Evolutionary conservation across 1,140 invertebrate genomes (phyloP), one percentile per base, ranked within the genome.

Genomic region (Galleria mellonella): DNA sequence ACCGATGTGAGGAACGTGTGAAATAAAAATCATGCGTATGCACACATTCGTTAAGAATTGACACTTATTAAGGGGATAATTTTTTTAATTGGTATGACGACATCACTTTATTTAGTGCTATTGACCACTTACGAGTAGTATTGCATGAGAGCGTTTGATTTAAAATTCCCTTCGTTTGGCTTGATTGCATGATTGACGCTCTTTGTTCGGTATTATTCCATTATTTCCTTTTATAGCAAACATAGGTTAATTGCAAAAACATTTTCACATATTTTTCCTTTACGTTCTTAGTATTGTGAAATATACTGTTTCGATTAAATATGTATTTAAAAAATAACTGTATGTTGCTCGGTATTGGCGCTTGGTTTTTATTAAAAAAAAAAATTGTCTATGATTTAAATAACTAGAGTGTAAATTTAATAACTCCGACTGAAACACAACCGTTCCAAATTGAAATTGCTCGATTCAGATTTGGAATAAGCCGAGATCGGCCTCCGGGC

Each of bases 31-130:
- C 81, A 73, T 83, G 64, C 69, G 72, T 79, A 79, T 78, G 81
- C 78, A 78, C 75, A 82, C 78, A 84, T 84, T 83, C 74, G 76
- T 84, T 84, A 84, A 81, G 73, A 81, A 84, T 83, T 84, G 78
- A 84, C 81, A 84, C 81, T 83, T 84, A 82, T 81, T 84, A 83
- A 78, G 57, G 68, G 71, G 68, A 74, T 79, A 76, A 79, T 82
- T 83, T 76, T 83, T 83, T 84, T 84, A 84, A 84, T 84, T 84
- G 78, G 73, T 66, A 79, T 83, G 78, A 84, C 81, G 74, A 81
- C 81, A 84, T 79, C 70, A 52, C 72, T 77, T 74, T 73, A 73
- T 81, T 78, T 72, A 75, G 73, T 49, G 45, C 50, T 53, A 57
- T 59, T 66, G 63, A 58, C 66, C 72, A 72, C 67, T 77, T 63